Base-by-base conservation (phyloP, 2,113 vertebrate species). In the Pseudopodoces humilis region DNA sequence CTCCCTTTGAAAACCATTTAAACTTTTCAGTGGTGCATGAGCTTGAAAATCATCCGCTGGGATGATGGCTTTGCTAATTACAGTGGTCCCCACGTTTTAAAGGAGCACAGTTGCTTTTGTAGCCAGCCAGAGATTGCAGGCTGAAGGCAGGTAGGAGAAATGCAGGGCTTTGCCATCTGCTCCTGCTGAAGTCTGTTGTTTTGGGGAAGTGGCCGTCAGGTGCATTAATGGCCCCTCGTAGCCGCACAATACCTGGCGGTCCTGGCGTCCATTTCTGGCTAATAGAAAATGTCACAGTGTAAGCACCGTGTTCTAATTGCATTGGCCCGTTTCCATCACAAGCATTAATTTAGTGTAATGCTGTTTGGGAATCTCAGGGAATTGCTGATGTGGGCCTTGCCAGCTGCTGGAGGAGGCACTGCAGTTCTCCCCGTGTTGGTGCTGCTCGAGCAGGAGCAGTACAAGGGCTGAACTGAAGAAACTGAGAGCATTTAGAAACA, bases 281-380 rank as follows among this genome's bases (percentile, higher is more conserved):
- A 83, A 88, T 83, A 94, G 88, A 95, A 94, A 65, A 84, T 95
- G 86, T 91, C 90, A 59, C 47, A 33, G 67, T 59, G 63, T 89
- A 95, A 94, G 93, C 90, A 63, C 78, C 30, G 0, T 74, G 70
- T 80, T 85, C 90, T 91, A 80, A 91, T 91, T 95, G 87, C 59
- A 12, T 80, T 95, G 95, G 94, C 93, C 17, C 0, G 4, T 91
- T 83, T 95, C 95, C 94, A 94, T 74, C 78, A 62, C 90, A 94
- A 77, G 89, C 91, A 80, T 95, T 96, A 92, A 95, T 97, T 94
- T 74, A 88, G 77, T 47, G 33, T 87, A 87, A 80, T 53, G 21
- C 78, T 62, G 67, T 58, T 88, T 74, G 93, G 91, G 90, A 91
- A 88, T 70, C 82, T 80, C 50, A 4, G 3, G 10, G 87, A 83